phyloP scores from a whole-genome alignment of 1,140 invertebrate genomes.

The Notospermus geniculatus region DNA sequence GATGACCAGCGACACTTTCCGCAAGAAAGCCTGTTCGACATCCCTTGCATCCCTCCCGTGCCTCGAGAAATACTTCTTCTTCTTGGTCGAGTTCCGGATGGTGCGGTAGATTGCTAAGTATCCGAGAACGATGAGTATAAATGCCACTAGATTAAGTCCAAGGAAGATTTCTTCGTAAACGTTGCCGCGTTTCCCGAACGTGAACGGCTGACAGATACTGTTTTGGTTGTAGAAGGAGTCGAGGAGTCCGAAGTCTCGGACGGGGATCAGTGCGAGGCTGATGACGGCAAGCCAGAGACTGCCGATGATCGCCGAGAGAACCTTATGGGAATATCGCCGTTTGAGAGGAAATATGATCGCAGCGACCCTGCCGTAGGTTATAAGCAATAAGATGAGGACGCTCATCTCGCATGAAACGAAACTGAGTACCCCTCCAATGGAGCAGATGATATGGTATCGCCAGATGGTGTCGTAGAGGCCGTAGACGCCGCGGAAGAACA shows the following conservation, averaged over 20 bases:
- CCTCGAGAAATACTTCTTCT: too few species aligned
- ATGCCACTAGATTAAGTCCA: background rate
- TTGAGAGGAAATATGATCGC: background rate
- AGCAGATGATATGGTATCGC: background rate
- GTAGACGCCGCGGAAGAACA: background rate
- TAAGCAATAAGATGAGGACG: background rate
- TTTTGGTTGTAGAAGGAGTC: background rate
- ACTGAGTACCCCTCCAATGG: background rate
- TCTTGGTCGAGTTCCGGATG: background rate
- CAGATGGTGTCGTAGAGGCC: background rate
- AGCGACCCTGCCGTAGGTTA: background rate
- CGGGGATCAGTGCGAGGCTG: background rate
- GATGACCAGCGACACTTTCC: background rate
- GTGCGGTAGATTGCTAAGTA: background rate
- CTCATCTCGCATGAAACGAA: background rate
- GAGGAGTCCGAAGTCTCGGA: background rate
- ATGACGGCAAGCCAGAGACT: background rate
- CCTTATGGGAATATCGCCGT: background rate
- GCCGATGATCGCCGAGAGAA: background rate
- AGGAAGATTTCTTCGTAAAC: conserved; percentile 1
- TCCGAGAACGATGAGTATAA: background rate
- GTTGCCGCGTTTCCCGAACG: background rate
- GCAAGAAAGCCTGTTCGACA: too few species aligned
- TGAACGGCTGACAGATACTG: background rate
- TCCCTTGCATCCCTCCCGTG: too few species aligned